These are phyloP conservation scores for Epinephelus awoara DNA, from an alignment of 2,797 vertebrate genomes.

Conservation along the genomic window DNA sequence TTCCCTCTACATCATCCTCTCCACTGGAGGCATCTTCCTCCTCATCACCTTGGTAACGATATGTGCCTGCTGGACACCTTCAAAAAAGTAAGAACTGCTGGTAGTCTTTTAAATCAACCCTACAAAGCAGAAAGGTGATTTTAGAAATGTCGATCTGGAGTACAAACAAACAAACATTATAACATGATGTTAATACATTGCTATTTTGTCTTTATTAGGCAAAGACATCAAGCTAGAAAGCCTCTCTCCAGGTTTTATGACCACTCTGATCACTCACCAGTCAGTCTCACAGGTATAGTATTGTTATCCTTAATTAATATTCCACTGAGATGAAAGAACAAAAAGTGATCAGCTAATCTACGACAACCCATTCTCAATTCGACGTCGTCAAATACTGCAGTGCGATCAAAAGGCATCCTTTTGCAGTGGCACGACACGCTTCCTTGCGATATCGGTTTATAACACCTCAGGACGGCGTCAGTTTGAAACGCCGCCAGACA, in stretches of 20 bases:
- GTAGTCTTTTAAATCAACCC: too few relatives aligned
- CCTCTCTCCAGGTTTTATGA: conserved; percentile 53
- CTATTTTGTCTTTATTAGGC: conserved; percentile 49
- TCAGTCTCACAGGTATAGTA: conserved; percentile 63
- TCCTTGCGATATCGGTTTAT: too few relatives aligned
- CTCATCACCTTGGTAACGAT: conserved; percentile 97
- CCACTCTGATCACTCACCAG: conserved; percentile 33
- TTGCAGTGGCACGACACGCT: too few relatives aligned
- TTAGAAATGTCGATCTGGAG: too few relatives aligned
- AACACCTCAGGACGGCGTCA: too few relatives aligned
- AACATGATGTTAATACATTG: background rate
- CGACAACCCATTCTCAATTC: too few relatives aligned
- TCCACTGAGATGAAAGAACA: background rate
- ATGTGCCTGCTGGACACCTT: conserved; percentile 98
- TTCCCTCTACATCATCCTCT: conserved; percentile 97
- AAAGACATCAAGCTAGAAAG: conserved; percentile 55
- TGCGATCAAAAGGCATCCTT: too few relatives aligned
- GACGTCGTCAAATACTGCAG: too few relatives aligned
- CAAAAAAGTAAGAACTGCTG: conserved; percentile 90
- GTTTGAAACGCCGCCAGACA: too few relatives aligned
- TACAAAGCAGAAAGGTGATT: too few relatives aligned
- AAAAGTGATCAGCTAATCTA: background rate
- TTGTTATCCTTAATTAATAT: background rate
- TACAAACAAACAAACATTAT: background rate
- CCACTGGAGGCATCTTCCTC: conserved; percentile 96